phyloP scores from a whole-genome alignment of 2,113 vertebrate genomes.

The Hemicordylus capensis region DNA sequence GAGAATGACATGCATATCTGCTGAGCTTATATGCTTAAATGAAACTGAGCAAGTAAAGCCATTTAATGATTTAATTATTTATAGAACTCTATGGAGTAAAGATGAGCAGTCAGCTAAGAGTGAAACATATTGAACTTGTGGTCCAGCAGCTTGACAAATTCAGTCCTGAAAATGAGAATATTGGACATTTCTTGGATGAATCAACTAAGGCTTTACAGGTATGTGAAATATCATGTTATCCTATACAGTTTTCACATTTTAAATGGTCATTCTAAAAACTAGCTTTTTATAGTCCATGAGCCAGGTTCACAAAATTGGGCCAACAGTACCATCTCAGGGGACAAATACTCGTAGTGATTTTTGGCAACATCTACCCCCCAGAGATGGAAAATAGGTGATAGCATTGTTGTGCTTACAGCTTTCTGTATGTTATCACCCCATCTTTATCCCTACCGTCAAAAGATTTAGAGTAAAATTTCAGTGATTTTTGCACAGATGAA shows the following conservation, averaged over 20 bases:
- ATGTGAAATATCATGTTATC: conserved; percentile 36
- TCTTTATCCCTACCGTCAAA: no score
- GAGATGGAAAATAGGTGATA: no score
- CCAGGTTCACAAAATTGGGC: no score
- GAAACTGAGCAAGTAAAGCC: conserved; percentile 24
- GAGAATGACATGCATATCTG: neutral
- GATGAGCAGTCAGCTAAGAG: conserved; percentile 80
- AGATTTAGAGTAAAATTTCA: no score
- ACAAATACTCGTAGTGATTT: no score
- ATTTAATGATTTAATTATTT: conserved; percentile 50
- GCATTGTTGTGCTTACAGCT: no score
- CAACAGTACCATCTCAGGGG: no score
- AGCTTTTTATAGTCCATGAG: no score
- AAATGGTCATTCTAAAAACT: neutral
- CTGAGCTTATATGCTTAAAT: conserved; percentile 39
- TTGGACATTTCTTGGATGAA: conserved; percentile 82
- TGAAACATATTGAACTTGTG: conserved; percentile 76
- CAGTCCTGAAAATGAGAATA: conserved; percentile 70
- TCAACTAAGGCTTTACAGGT: conserved; percentile 79
- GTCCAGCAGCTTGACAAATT: conserved; percentile 80
- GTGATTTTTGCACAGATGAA: no score
- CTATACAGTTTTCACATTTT: neutral
- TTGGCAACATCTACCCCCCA: no score
- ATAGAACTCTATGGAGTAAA: conserved; percentile 60
- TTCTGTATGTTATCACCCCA: no score